Base-by-base conservation (phyloP, 2,888 invertebrate genomes). In the Polydrusus tereticollis region DNA sequence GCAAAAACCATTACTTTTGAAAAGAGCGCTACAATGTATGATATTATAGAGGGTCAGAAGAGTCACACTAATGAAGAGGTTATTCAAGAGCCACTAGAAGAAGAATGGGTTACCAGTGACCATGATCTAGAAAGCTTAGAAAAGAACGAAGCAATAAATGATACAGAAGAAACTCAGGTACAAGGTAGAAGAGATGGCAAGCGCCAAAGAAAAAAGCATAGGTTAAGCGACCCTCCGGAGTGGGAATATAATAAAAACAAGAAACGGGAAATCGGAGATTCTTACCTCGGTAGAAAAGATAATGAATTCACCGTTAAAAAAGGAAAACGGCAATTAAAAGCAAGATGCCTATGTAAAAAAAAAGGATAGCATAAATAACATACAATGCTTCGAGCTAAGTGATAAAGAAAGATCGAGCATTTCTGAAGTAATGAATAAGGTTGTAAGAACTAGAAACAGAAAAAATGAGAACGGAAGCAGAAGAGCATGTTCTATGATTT, bases 181-280 rank as follows among this genome's bases (percentile, higher is more conserved):
- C 47, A 52, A 52, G 23, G n/a, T 23, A 52, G 23, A 52, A 52
- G 23, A 47, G 52, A 52, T 23, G 23, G 21, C 20, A 52, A 52
- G 52, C 52, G 23, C 23, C n/a, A 52, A 52, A 52, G 52, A 23
- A 52, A 52, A 52, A 52, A 52, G 26, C 52, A 52, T 16, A 52
- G 52, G 23, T n/a, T 38, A 38, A 38, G 38, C 38, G 38, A 38
- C n/a, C 38, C n/a, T 38, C 38, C n/a, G n/a, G n/a, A 52, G 52
- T 52, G 52, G 52, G 52, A 52, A 52, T 52, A 52, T 26, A 52
- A 52, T 52, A 21, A 26, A 21, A 52, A 52, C n/a, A 23, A 52
- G 52, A 52, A 52, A 52, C 52, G 52, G 26, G 52, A 52, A 52
- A 26, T 14, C 8, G 52, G 52, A 52, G 52, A 52, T 52, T 52